A percentile compares a stretch with the other conserved stretches of the same genome.
These are phyloP conservation scores for Globodera rostochiensis DNA, from an alignment of 1,140 invertebrate genomes.

Conservation along the genomic window DNA sequence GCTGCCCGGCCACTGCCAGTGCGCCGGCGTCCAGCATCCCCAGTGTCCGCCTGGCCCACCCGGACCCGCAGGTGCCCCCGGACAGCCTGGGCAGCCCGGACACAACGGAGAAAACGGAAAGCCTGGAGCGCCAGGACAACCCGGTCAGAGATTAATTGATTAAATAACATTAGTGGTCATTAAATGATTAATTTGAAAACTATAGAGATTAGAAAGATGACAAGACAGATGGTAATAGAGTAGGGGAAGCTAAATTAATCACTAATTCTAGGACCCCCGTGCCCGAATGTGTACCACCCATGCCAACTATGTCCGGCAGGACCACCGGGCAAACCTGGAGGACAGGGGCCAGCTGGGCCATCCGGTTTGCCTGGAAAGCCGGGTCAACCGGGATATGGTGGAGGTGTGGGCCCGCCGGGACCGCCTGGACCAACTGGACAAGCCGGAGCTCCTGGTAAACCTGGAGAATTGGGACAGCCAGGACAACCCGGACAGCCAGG, in stretches of 20 bases:
- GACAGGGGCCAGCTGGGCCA: not conserved
- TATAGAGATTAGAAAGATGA: too few relatives aligned
- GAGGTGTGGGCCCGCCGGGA: slow-evolving; percentile 24
- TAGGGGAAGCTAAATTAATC: not conserved
- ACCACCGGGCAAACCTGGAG: slow-evolving; percentile 37
- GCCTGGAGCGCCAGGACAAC: slow-evolving; percentile 23
- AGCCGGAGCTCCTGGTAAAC: not conserved
- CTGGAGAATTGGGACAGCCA: not conserved
- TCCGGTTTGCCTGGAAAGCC: not conserved
- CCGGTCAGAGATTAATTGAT: not conserved
- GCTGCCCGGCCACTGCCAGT: slow-evolving; percentile 12
- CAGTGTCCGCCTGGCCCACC: slow-evolving; percentile 34
- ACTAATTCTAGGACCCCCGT: not conserved
- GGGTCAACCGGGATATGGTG: slow-evolving; percentile 22
- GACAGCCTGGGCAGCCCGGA: slow-evolving; percentile 35
- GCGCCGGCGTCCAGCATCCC: slow-evolving; percentile 7
- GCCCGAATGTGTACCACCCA: slow-evolving; percentile 5
- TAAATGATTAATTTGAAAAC: too few relatives aligned
- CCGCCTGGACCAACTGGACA: not conserved
- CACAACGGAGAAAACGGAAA: slow-evolving; percentile 12
- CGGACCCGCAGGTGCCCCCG: slow-evolving; percentile 32
- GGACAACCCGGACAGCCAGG: not conserved
- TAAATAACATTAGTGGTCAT: too few relatives aligned
- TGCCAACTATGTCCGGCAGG: slow-evolving; percentile 35
- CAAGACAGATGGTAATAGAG: too few relatives aligned